A percentile compares a stretch with the other conserved stretches of the same genome.
These are phyloP conservation scores for Ellobium chinense DNA, from an alignment of 2,888 invertebrate species.

Conservation along the genomic window DNA sequence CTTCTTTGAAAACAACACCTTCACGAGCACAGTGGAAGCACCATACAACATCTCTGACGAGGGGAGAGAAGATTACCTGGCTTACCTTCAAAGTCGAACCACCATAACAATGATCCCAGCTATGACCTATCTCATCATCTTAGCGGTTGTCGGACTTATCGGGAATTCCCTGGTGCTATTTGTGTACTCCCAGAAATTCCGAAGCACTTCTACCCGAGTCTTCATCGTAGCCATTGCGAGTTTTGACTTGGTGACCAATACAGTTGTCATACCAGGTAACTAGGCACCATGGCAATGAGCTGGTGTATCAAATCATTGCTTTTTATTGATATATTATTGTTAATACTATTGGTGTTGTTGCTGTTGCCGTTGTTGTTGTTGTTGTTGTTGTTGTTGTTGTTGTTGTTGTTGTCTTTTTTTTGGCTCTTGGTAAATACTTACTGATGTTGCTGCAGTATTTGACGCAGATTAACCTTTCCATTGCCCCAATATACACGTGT, in stretches of 20 bases:
- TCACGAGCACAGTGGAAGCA: background rate
- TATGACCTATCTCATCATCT: constrained; percentile 11
- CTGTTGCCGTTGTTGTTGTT: constrained; percentile 2
- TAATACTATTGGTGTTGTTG: constrained; percentile 5
- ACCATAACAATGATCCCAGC: constrained; percentile 30
- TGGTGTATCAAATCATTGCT: too few species aligned
- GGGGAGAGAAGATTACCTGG: background rate
- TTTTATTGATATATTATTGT: background rate
- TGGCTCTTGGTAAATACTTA: background rate
- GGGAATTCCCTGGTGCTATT: constrained; percentile 42
- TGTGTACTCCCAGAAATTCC: constrained; percentile 45
- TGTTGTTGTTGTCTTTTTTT: background rate
- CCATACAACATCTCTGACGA: constrained; percentile 6
- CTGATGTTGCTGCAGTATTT: too few species aligned
- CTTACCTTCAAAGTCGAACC: background rate
- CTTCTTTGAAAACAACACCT: background rate
- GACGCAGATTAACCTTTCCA: too few species aligned
- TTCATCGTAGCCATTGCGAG: constrained; percentile 43
- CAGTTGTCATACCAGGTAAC: constrained; percentile 36
- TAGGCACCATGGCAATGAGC: too few species aligned
- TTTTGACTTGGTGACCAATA: constrained; percentile 39
- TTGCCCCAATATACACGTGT: too few species aligned
- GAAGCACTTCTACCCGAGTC: constrained; percentile 30
- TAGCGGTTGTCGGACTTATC: constrained; percentile 35
- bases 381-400: background rate